These are phyloP conservation scores for Lasioglossum leucozonium DNA, from an alignment of 2,888 invertebrate species.

Conservation along the genomic window DNA sequence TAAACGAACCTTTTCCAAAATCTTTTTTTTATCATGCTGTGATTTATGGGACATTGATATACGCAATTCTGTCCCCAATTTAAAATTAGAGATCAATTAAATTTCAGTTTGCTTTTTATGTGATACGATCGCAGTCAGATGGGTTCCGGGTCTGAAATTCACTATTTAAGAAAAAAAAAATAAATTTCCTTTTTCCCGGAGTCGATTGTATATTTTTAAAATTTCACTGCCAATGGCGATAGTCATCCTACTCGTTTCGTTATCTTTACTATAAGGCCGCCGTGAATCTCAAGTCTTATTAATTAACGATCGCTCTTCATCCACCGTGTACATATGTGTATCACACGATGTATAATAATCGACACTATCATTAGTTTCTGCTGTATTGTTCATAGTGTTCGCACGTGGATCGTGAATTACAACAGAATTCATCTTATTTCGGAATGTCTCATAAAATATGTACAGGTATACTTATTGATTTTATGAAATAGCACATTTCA, in stretches of 20 bases:
- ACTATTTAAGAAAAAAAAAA: neutral
- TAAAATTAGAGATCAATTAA: too few species aligned
- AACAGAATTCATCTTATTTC: neutral
- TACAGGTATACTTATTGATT: neutral
- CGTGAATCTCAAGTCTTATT: slow-evolving; percentile 23
- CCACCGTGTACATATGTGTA: neutral
- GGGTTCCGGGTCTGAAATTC: neutral
- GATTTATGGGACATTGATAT: slow-evolving; percentile 17
- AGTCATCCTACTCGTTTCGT: slow-evolving; percentile 27
- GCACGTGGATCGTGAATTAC: neutral
- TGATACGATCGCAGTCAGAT: neutral
- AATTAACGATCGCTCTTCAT: slow-evolving; percentile 19
- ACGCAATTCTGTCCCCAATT: slow-evolving; percentile 3
- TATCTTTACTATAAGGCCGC: slow-evolving; percentile 29
- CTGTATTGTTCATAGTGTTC: neutral
- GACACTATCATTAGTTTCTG: neutral
- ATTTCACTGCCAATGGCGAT: slow-evolving; percentile 66
- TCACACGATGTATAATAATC: neutral
- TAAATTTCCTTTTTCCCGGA: neutral
- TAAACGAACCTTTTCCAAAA: slow-evolving; percentile 22
- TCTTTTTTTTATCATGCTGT: slow-evolving; percentile 18
- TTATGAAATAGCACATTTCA: neutral
- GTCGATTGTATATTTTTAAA: slow-evolving; percentile 42
- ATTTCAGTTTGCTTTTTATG: neutral
- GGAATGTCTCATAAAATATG: neutral